These are phyloP conservation scores for Calidris pugnax DNA, from an alignment of 2,113 vertebrate genomes.

Conservation along the genomic window DNA sequence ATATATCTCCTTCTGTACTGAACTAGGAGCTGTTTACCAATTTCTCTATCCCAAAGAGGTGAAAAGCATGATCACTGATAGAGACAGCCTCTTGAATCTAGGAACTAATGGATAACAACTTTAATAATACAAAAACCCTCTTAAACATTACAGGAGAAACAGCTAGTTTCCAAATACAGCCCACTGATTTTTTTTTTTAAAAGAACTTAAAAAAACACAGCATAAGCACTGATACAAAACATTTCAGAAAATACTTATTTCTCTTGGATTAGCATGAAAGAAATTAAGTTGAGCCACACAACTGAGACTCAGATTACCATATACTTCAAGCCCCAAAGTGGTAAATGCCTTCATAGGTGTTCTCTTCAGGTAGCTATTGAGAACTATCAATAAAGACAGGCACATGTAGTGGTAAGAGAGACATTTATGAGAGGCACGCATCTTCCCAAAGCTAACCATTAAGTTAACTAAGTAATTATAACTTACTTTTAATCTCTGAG, in stretches of 20 bases:
- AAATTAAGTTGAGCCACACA: not conserved
- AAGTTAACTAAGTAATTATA: not conserved
- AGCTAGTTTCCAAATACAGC: not conserved
- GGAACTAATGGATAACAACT: not conserved
- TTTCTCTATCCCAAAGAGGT: not conserved
- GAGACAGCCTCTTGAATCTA: not conserved
- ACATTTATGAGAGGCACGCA: fast-evolving
- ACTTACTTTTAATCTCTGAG: not conserved
- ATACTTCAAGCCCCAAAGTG: not conserved
- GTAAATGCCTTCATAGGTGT: not conserved
- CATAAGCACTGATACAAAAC: not conserved
- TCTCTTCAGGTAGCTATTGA: not conserved
- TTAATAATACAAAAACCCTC: not conserved
- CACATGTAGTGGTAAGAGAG: not conserved
- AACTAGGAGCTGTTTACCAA: not conserved
- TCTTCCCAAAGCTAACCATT: not conserved
- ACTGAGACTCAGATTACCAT: not conserved
- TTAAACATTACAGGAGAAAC: not conserved
- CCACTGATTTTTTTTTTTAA: not conserved
- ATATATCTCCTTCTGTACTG: not conserved
- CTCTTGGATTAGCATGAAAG: not conserved
- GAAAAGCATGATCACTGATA: not conserved
- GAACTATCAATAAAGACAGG: not conserved
- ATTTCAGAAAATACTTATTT: not conserved
- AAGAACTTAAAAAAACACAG: not conserved